These are phyloP conservation scores for Timema cristinae DNA, from an alignment of 2,888 invertebrate genomes.

Conservation along the genomic window DNA sequence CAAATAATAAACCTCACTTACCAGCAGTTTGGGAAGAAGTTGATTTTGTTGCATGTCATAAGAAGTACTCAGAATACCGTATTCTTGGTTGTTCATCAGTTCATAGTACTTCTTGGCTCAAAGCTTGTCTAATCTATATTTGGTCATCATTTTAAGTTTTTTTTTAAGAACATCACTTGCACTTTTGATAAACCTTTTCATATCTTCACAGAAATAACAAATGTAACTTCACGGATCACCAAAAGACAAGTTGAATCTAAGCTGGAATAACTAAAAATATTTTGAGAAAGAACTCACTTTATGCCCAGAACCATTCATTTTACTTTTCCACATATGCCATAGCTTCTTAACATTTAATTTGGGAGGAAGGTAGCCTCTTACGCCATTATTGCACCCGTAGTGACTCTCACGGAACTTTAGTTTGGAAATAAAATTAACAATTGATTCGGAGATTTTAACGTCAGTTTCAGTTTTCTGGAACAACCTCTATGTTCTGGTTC, in stretches of 20 bases:
- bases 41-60: too few relatives aligned
- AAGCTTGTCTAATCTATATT: conserved; percentile 2
- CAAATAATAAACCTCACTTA: too few relatives aligned
- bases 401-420: not conserved
- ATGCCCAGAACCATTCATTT: not conserved
- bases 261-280: too few relatives aligned
- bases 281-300: not conserved
- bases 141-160: not conserved
- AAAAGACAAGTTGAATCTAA: not conserved
- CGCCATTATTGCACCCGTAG: not conserved
- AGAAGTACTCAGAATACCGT: too few relatives aligned
- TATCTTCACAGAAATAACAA: not conserved
- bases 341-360: not conserved
- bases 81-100: too few relatives aligned
- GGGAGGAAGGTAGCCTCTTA: conserved; percentile 1
- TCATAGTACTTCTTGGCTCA: not conserved
- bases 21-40: too few relatives aligned
- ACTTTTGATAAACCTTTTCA: not conserved
- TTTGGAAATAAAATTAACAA: not conserved
- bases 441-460: not conserved
- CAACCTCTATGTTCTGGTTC: not conserved
- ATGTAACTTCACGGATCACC: not conserved
- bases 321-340: not conserved
- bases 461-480: not conserved
- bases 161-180: conserved; percentile 1